Evolutionary conservation across 2,113 vertebrate genomes (phyloP), one percentile per base, ranked within the genome.

Genomic region (Bubo scandiacus): DNA sequence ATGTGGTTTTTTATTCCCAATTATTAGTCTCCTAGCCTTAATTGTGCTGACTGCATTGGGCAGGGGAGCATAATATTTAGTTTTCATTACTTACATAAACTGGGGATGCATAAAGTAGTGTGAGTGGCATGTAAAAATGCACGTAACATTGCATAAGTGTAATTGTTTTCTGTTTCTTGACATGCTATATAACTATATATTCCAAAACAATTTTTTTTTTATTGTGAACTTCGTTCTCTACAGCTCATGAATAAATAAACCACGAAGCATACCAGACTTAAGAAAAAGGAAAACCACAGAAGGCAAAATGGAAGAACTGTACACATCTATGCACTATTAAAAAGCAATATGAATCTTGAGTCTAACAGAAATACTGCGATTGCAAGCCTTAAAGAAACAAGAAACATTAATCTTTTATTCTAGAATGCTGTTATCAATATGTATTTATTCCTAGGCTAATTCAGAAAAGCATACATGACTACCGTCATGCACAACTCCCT

Each of bases 231-330:
- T 92, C 38, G 83, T 81, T 88, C 65, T 83, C 55, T 93, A 57
- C 72, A 84, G 77, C 89, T 95, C 57, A 49, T 86, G 83, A 91
- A 91, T 94, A 92, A 88, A 90, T 58, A 75, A 96, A 90, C 94
- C 75, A 2, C 10, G 7, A 66, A 71, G 51, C 72, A 78, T 79
- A 34, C 81, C 90, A 90, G 86, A 19, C 68, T 81, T 83, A 15
- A 78, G 80, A 63, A 42, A 88, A 67, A 65, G 92, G 88, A 94
- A 96, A 96, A 81, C 95, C 94, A 78, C 96, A 92, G 75, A 78
- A 92, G 52, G 85, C 63, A 66, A 77, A 92, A 88, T 94, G 74
- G 86, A 74, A 90, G 47, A 81, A 78, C n/a, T 15, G 20, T 38
- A 57, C 43, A 13, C 42, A 42, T 87, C 51, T 61, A 81, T 0